Evolutionary conservation across 2,888 invertebrate genomes (phyloP).

Genomic region (Muschampia plurimacula): DNA sequence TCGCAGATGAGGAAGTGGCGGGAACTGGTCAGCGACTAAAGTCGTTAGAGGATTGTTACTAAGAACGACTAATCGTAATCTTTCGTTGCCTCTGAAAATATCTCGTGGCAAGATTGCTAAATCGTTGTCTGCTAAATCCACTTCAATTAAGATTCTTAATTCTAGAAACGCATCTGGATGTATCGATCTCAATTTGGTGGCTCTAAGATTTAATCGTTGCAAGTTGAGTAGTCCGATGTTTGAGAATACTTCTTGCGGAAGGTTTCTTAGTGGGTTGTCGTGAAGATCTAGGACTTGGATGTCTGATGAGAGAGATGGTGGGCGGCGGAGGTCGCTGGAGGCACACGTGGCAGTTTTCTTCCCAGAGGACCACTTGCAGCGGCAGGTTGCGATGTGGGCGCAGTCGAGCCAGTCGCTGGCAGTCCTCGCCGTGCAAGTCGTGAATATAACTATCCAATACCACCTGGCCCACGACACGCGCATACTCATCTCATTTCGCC

Average conservation of each 20-base stretch:
- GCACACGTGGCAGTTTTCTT: slow-evolving; percentile 96
- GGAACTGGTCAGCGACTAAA: slow-evolving; percentile 92
- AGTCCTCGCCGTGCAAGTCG: slow-evolving; percentile 80
- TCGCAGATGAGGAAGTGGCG: slow-evolving; percentile 91
- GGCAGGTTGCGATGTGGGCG: slow-evolving; percentile 92
- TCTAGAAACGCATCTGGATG: slow-evolving; percentile 95
- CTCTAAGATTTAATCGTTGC: slow-evolving; percentile 92
- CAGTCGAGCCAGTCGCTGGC: slow-evolving; percentile 94
- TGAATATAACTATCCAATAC: slow-evolving; percentile 83
- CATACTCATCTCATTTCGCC: slow-evolving; percentile 85
- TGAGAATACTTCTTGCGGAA: slow-evolving; percentile 92
- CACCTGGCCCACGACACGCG: slow-evolving; percentile 84
- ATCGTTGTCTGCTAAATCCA: slow-evolving; percentile 94
- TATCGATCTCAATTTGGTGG: slow-evolving; percentile 90
- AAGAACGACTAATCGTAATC: slow-evolving; percentile 91
- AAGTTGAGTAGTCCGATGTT: slow-evolving; percentile 92
- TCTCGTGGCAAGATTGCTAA: slow-evolving; percentile 90
- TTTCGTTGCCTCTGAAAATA: slow-evolving; percentile 94
- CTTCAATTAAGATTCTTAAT: slow-evolving; percentile 93
- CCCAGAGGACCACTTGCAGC: slow-evolving; percentile 96
- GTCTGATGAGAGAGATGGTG: slow-evolving; percentile 87
- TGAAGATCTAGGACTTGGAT: slow-evolving; percentile 92
- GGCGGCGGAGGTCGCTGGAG: slow-evolving; percentile 91
- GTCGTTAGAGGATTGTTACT: slow-evolving; percentile 93
- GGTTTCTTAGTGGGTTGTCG: slow-evolving; percentile 90